Evolutionary conservation across 2,113 vertebrate genomes (phyloP), one percentile per base, ranked within the genome.

Genomic region (Dinomys branickii): DNA sequence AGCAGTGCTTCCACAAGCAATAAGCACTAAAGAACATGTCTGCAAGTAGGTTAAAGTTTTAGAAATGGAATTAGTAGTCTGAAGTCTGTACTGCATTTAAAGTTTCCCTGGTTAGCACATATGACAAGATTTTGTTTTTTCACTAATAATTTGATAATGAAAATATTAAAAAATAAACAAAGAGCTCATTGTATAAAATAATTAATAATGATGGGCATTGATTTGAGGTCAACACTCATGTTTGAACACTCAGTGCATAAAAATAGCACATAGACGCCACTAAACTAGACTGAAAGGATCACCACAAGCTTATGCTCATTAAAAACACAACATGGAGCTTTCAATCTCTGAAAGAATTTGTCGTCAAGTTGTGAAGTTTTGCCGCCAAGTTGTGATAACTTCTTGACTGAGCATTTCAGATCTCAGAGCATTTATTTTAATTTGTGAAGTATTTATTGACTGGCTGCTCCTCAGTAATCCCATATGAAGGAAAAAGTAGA

Each of bases 301-400:
- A 81, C 50, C 19, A 58, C 41, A 90, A 67, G 30, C 19, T 22
- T 44, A 75, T 35, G 3, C 12, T 63, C 54, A 10, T 33, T 83
- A n/a, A 28, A 56, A 67, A 82, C 38, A 93, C 33, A 67, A 71
- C 20, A 73, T 4, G 8, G 41, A 58, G 41, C 26, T 82, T 85
- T 59, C 54, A 83, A 1, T 95, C 90, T 69, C 59, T 88, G 30
- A 78, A 92, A 96, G 67, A 95, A 94, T 90, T 92, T 97, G 59
- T 33, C 81, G 96, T 50, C 24, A 88, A 88, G 52, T 85, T 90
- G 73, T 95, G 59, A 95, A 80, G 24, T 59, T 86, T 91, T 92
- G 81, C 35, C 47, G 94, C 54, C 47, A 94, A 91, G 47, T 78
- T 77, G 41, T 90, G 71, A 56, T 87, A 56, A 1, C 7, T 82